Percentiles rank a stretch among this genome's conserved stretches.
These are phyloP conservation scores for Cotesia glomerata DNA, from an alignment of 1,140 invertebrate genomes.

Conservation along the genomic window DNA sequence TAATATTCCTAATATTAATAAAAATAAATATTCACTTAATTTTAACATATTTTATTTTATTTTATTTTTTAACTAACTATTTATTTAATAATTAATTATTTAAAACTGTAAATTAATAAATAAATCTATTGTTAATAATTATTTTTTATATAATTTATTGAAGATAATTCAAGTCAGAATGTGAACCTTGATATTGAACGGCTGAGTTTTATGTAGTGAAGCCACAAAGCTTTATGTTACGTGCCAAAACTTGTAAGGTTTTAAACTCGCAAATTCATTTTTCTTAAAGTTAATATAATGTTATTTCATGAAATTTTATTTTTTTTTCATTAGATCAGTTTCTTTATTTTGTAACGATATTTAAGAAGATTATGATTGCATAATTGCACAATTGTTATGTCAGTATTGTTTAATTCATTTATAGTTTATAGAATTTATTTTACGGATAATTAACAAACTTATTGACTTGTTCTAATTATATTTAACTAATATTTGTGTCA, in stretches of 20 bases:
- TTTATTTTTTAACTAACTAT: background rate
- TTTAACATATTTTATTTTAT: constrained; percentile 5
- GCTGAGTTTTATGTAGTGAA: constrained; percentile 53
- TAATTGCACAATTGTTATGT: too few species aligned
- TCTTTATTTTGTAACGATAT: too few species aligned
- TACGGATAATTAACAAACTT: too few species aligned
- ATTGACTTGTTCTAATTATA: too few species aligned
- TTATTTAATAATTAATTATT: too few species aligned
- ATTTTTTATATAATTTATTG: background rate
- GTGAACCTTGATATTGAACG: constrained; percentile 33
- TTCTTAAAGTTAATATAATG: background rate
- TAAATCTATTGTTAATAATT: background rate
- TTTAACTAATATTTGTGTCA: too few species aligned
- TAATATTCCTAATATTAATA: constrained; percentile 41
- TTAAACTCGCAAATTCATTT: constrained; percentile 38
- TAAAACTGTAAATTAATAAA: too few species aligned
- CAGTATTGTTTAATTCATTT: too few species aligned
- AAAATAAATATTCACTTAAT: constrained; percentile 34
- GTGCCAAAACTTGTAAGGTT: constrained; percentile 51
- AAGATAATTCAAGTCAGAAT: constrained; percentile 1
- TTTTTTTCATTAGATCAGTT: too few species aligned
- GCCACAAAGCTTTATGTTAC: constrained; percentile 34
- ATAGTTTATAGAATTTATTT: too few species aligned
- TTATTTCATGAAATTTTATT: too few species aligned
- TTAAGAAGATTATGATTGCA: too few species aligned